These are phyloP conservation scores for Drosophila obscura DNA, from an alignment of 1,140 invertebrate genomes.

Conservation along the genomic window DNA sequence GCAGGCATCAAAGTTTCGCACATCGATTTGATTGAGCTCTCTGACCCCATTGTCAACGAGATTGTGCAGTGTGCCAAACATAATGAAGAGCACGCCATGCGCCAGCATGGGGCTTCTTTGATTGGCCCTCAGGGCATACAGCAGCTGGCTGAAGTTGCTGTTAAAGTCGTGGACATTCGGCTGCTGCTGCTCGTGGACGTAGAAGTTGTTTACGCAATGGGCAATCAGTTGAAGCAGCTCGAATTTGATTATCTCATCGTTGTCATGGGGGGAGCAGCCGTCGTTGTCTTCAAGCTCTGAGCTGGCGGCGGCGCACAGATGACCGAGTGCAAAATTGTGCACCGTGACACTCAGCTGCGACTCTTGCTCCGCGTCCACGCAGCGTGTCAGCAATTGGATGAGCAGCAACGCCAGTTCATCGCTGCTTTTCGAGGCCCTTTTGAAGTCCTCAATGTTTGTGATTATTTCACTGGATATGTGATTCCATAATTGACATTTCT, in stretches of 20 bases:
- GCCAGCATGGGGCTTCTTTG: constrained; percentile 39
- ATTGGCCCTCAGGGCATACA: constrained; percentile 68
- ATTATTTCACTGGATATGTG: constrained; percentile 16
- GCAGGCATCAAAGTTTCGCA: constrained; percentile 61
- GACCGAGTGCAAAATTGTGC: constrained; percentile 75
- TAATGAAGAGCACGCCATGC: constrained; percentile 64
- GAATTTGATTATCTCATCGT: constrained; percentile 71
- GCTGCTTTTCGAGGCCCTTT: constrained; percentile 51
- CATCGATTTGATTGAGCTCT: constrained; percentile 63
- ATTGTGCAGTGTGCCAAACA: constrained; percentile 76
- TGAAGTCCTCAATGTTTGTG: constrained; percentile 52
- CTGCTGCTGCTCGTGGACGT: constrained; percentile 50
- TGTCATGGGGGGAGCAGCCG: constrained; percentile 6
- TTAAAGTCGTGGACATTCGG: constrained; percentile 64
- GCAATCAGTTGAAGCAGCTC: constrained; percentile 70
- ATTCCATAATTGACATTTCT: constrained; percentile 35
- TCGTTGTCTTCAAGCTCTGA: constrained; percentile 16
- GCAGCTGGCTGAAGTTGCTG: constrained; percentile 65
- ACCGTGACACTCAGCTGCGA: constrained; percentile 65
- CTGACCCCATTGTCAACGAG: constrained; percentile 53
- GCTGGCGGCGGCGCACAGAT: constrained; percentile 46
- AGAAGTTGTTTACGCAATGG: constrained; percentile 72
- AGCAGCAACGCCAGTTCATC: constrained; percentile 74
- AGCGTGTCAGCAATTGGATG: constrained; percentile 67
- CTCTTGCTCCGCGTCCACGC: constrained; percentile 64